Conservation (phyloP, 2,113 vertebrate species). For the Maccullochella peelii region DNA sequence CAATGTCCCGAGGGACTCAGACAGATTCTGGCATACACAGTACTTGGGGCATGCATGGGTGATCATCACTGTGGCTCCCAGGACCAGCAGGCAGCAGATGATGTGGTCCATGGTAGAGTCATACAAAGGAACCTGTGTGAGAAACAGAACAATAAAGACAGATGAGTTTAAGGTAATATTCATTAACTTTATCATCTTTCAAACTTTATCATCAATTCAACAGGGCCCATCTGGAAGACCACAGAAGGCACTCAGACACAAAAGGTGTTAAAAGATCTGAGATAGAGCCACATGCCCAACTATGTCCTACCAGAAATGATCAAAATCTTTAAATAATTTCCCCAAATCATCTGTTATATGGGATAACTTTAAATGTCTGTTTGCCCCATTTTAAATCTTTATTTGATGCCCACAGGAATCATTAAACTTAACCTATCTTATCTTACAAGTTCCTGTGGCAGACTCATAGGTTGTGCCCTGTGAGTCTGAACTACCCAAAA, state of each 20-base stretch:
- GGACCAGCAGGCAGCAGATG: slow-evolving; percentile 90
- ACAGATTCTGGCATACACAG: slow-evolving; percentile 95
- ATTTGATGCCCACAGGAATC: not conserved
- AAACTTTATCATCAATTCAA: not conserved
- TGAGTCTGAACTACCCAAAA: not conserved
- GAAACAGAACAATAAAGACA: slow-evolving; percentile 15
- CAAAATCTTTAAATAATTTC: not conserved
- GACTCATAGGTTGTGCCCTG: not conserved
- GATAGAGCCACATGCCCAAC: not conserved
- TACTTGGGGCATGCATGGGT: slow-evolving; percentile 94
- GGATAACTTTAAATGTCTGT: not conserved
- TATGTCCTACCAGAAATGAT: not conserved
- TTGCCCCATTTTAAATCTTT: not conserved
- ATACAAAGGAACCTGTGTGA: slow-evolving; percentile 81
- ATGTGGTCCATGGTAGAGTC: slow-evolving; percentile 93
- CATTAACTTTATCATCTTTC: not conserved
- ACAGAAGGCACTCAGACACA: not conserved
- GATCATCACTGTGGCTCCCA: slow-evolving; percentile 88
- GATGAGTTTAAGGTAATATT: not conserved
- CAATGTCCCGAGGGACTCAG: slow-evolving; percentile 93
- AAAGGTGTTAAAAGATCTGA: slow-evolving; percentile 1
- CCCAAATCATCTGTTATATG: not conserved
- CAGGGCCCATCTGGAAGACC: not conserved
- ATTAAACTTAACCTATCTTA: slow-evolving; percentile 1
- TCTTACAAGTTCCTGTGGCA: not conserved